Conservation (phyloP, 2,797 vertebrate genomes). For the Sandelia bainsii region DNA sequence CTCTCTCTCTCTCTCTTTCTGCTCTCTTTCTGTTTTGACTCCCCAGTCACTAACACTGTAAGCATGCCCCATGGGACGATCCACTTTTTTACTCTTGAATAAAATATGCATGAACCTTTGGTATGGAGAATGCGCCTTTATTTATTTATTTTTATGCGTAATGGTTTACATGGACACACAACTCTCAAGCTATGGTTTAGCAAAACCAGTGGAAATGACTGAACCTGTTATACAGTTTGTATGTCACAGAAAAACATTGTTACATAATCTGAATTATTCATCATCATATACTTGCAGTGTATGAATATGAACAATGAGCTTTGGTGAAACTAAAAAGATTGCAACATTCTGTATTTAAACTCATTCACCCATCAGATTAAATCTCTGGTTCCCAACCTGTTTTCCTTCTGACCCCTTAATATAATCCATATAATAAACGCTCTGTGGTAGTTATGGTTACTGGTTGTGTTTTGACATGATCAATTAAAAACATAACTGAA, state of each 20-base stretch:
- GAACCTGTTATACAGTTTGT: background rate
- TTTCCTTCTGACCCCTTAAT: no score
- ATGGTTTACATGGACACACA: no score
- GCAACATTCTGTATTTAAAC: no score
- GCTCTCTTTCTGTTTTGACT: constrained; percentile 76
- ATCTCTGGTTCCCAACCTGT: no score
- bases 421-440: no score
- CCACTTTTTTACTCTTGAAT: constrained; percentile 93
- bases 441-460: no score
- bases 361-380: no score
- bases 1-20: constrained; percentile 56
- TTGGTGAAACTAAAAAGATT: no score
- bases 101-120: constrained; percentile 92
- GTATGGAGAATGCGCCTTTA: constrained; percentile 61
- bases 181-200: background rate
- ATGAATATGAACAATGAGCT: no score
- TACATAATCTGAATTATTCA: background rate
- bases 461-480: no score
- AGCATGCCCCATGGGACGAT: constrained; percentile 89
- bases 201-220: background rate
- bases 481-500: no score
- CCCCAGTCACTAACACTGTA: constrained; percentile 87
- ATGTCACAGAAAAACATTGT: background rate
- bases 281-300: no score
- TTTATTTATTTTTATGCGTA: constrained; percentile 28